These are phyloP conservation scores for Solenodon paradoxus DNA, from an alignment of 2,113 vertebrate genomes.

Conservation along the genomic window DNA sequence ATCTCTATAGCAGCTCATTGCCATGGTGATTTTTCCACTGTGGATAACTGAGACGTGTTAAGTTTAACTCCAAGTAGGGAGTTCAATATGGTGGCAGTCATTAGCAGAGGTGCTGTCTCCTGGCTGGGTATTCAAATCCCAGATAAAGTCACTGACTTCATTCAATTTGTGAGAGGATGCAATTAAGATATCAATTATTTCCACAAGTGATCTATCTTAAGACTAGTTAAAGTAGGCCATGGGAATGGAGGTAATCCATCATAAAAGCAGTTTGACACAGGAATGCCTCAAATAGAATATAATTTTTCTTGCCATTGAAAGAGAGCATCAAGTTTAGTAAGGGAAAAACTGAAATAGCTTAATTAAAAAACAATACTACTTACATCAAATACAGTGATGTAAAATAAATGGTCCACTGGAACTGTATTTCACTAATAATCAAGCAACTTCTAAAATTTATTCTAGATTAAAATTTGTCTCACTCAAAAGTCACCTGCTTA, in stretches of 20 bases:
- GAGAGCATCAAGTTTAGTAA: constrained; percentile 20
- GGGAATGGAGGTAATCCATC: constrained; percentile 44
- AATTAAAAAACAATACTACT: constrained; percentile 37
- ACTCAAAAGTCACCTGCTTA: constrained; percentile 5
- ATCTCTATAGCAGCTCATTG: constrained; percentile 57
- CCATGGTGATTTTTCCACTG: constrained; percentile 53
- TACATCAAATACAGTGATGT: constrained; percentile 37
- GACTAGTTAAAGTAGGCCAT: constrained; percentile 18
- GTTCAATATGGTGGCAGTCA: not conserved
- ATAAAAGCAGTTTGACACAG: constrained; percentile 33
- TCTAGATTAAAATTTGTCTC: not conserved
- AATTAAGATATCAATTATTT: constrained; percentile 18
- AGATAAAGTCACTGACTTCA: not conserved
- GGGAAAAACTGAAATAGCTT: not conserved
- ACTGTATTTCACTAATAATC: not conserved
- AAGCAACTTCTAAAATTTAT: constrained; percentile 15
- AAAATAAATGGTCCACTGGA: not conserved
- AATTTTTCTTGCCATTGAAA: constrained; percentile 50
- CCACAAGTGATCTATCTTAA: constrained; percentile 42
- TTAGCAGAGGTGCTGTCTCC: not conserved
- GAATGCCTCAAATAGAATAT: constrained; percentile 45
- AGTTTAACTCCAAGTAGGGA: constrained; percentile 24
- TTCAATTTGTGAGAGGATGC: constrained; percentile 12
- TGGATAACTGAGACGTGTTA: not conserved
- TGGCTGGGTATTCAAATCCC: not conserved